These are phyloP conservation scores for Orthosia gracilis DNA, from an alignment of 2,888 invertebrate genomes.

Conservation along the genomic window DNA sequence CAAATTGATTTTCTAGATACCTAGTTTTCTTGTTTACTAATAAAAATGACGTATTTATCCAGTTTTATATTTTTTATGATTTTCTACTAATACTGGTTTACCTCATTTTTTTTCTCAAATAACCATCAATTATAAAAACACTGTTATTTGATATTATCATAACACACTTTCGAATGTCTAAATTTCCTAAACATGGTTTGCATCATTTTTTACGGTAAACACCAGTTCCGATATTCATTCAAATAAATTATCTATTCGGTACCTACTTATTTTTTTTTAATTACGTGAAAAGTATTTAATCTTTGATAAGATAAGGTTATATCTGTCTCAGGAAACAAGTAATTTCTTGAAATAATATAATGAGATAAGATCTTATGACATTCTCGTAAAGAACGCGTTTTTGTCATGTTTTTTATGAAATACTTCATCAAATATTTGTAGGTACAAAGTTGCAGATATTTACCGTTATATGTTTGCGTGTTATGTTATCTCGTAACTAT, in stretches of 20 bases:
- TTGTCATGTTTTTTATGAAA: slow-evolving; percentile 42
- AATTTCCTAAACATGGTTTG: slow-evolving; percentile 26
- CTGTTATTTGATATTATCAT: slow-evolving; percentile 40
- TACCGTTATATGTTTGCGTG: not conserved
- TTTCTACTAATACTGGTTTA: slow-evolving; percentile 10
- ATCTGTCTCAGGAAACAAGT: slow-evolving; percentile 43
- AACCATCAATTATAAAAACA: slow-evolving; percentile 24
- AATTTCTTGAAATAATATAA: slow-evolving; percentile 35
- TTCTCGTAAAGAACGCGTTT: slow-evolving; percentile 14
- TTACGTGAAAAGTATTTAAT: slow-evolving; percentile 30
- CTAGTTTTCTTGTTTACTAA: not conserved
- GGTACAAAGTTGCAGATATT: not conserved
- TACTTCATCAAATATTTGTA: slow-evolving; percentile 19
- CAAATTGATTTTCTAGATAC: slow-evolving; percentile 24
- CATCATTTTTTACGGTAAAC: slow-evolving; percentile 25
- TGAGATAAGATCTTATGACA: slow-evolving; percentile 44
- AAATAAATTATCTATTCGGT: not conserved
- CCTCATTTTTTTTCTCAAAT: not conserved
- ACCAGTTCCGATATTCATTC: not conserved
- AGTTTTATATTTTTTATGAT: not conserved
- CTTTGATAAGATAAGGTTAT: slow-evolving; percentile 37
- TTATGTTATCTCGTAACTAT: slow-evolving; percentile 27
- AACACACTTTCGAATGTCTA: slow-evolving; percentile 34
- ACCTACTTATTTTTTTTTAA: not conserved
- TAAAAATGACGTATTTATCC: slow-evolving; percentile 8